Percentiles rank a stretch among this genome's conserved stretches.
Evolutionary conservation across 64 coral and sea anemone species (phyloP).

Genomic region (Pachyseris speciosa): DNA sequence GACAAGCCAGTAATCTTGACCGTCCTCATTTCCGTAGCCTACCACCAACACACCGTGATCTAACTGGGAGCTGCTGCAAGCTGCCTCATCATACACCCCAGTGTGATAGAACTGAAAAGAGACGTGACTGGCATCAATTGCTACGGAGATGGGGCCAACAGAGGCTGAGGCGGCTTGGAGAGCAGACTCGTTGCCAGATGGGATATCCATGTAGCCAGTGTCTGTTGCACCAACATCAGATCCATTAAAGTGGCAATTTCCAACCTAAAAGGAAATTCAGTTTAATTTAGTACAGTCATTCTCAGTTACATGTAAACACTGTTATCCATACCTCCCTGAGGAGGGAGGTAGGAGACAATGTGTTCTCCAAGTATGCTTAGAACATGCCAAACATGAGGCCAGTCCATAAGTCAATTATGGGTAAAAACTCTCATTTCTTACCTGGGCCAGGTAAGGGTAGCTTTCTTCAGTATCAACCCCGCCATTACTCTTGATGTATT

Average conservation of each 20-base stretch:
- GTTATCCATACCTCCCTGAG: too few relatives aligned
- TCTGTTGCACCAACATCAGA: constrained; percentile 83
- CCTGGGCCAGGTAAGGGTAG: constrained; percentile 59
- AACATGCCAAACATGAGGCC: background rate
- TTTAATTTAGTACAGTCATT: background rate
- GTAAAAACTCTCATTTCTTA: constrained; percentile 4
- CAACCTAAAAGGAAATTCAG: constrained; percentile 43
- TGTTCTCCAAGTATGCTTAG: too few relatives aligned
- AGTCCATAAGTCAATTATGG: too few relatives aligned
- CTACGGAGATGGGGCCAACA: constrained; percentile 66
- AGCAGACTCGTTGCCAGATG: constrained; percentile 5
- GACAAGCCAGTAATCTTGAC: constrained; percentile 92
- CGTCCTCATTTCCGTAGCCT: constrained; percentile 61
- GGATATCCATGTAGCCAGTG: constrained; percentile 50
- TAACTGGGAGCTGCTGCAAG: constrained; percentile 41
- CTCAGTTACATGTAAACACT: too few relatives aligned
- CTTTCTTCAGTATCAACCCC: constrained; percentile 89
- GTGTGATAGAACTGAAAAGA: constrained; percentile 58
- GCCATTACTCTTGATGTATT: constrained; percentile 77
- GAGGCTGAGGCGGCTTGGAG: constrained; percentile 39
- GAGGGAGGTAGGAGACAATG: too few relatives aligned
- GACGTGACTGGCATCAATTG: constrained; percentile 49
- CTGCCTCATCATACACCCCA: constrained; percentile 56
- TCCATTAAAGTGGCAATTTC: constrained; percentile 73
- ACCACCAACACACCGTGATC: constrained; percentile 65